Percentiles rank a stretch among this genome's conserved stretches.
Evolutionary conservation across 2,797 vertebrate genomes (phyloP).

Genomic region (Hoplostethus atlanticus): DNA sequence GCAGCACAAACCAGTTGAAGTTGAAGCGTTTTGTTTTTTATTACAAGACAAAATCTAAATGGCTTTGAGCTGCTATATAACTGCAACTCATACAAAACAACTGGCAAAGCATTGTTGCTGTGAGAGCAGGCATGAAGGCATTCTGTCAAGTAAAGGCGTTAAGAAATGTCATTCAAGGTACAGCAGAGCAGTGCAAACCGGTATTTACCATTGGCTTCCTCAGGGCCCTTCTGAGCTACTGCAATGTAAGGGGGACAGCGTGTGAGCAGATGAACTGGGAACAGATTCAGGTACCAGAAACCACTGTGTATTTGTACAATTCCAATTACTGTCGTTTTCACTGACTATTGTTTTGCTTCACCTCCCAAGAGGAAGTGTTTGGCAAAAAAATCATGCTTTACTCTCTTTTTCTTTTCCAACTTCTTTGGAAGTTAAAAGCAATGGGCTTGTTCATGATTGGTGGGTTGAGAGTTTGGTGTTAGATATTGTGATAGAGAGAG

Average conservation of each 20-base stretch:
- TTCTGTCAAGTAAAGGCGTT: conserved; percentile 13
- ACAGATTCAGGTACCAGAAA: not conserved
- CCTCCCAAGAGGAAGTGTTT: too few species aligned
- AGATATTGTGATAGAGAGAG: too few species aligned
- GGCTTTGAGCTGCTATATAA: not conserved
- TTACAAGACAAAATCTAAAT: not conserved
- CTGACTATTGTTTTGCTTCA: too few species aligned
- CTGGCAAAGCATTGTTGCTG: not conserved
- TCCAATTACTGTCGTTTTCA: too few species aligned
- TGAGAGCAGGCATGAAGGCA: conserved; percentile 14
- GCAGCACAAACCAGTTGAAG: conserved; percentile 8
- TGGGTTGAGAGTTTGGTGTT: too few species aligned
- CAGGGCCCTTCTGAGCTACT: conserved; percentile 81
- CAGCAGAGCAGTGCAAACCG: conserved; percentile 32
- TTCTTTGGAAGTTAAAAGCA: too few species aligned
- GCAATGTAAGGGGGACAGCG: conserved; percentile 63
- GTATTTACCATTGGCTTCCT: conserved; percentile 85
- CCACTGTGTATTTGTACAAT: too few species aligned
- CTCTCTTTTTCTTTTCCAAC: too few species aligned
- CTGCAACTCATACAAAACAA: not conserved
- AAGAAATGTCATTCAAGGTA: conserved; percentile 12
- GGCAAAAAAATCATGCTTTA: too few species aligned
- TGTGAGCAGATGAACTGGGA: conserved; percentile 21
- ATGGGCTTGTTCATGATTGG: too few species aligned
- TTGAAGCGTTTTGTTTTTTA: not conserved